Evolutionary conservation across 2,113 vertebrate genomes (phyloP), one percentile per base, ranked within the genome.

Genomic region (Tetraodon nigroviridis): DNA sequence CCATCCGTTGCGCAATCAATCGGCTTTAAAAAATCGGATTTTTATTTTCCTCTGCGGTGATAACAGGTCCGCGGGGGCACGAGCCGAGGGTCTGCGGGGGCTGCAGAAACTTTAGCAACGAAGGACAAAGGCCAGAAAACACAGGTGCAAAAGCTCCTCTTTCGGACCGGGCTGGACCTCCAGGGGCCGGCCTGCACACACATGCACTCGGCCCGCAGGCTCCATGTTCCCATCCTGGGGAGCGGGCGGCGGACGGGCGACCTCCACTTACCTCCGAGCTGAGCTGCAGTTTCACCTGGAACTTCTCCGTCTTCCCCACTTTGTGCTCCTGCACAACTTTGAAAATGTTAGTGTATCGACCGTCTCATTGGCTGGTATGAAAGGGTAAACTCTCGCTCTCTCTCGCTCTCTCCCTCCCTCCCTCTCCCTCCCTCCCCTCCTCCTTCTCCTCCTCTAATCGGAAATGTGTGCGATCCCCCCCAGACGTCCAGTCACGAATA

Each of bases 381-480:
- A 78, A 80, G 63, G 49, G 69, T 75, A 79, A 78, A 65, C 66
- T 76, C 75, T 58, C 76, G 48, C 76, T 77, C 73, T 15, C 59
- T 0, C 62, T 27, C 46, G 12, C 76, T 54, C 55, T 20, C 42
- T n/a, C 44, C 17, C 48, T 16, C 20, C 14, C 48, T 18, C 46
- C 27, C 42, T 8, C 45, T 19, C 50, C 19, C 51, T 54, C 32
- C 32, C 27, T 41, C 21, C 32, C 41, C 24, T 24, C 19, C 51
- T 14, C 18, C 18, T 19, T 42, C 68, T 68, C 64, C 74, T 73
- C 61, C 79, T 75, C 66, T 85, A 79, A 87, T 85, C 83, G 78
- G 83, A 85, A 84, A 84, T 87, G 84, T 86, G 80, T 87, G 84
- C 76, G 84, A 89, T 87, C 81, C 80, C 82, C 46, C 78, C 70